A percentile compares a stretch with the other conserved stretches of the same genome.
Evolutionary conservation across 2,113 vertebrate genomes (phyloP).

Genomic region (Laticauda colubrina): DNA sequence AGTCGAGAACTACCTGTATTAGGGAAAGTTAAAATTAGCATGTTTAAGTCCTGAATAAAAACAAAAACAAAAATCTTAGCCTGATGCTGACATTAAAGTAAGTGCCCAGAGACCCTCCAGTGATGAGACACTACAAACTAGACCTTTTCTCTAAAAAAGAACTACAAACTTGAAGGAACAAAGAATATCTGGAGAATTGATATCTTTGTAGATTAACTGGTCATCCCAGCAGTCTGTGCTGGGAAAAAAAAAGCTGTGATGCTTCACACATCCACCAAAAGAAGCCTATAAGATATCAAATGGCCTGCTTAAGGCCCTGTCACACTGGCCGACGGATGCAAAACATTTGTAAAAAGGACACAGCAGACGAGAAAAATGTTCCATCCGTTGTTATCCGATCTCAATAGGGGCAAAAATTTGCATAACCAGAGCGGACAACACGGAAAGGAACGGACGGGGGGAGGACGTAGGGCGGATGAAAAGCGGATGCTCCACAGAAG

Average conservation of each 20-base stretch:
- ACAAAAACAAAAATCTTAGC: background rate
- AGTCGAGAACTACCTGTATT: background rate
- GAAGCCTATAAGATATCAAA: background rate
- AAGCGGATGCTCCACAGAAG: too few relatives aligned
- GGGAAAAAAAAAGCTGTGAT: background rate
- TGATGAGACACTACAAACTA: background rate
- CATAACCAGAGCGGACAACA: too few relatives aligned
- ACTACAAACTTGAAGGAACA: background rate
- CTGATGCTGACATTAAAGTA: background rate
- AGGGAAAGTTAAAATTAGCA: background rate
- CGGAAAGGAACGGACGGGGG: too few relatives aligned
- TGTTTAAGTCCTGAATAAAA: background rate
- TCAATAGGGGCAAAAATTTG: too few relatives aligned
- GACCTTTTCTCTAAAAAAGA: background rate
- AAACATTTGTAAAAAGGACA: too few relatives aligned
- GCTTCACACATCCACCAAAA: background rate
- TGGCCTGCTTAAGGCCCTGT: too few relatives aligned
- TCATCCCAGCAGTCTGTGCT: background rate
- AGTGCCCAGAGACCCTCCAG: background rate
- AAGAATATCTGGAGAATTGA: background rate
- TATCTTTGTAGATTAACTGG: background rate
- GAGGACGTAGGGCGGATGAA: too few relatives aligned
- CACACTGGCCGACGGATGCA: too few relatives aligned
- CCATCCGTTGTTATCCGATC: too few relatives aligned
- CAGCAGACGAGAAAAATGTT: too few relatives aligned